phyloP scores from a whole-genome alignment of 2,888 invertebrate species.

The Lissonota sp. region DNA sequence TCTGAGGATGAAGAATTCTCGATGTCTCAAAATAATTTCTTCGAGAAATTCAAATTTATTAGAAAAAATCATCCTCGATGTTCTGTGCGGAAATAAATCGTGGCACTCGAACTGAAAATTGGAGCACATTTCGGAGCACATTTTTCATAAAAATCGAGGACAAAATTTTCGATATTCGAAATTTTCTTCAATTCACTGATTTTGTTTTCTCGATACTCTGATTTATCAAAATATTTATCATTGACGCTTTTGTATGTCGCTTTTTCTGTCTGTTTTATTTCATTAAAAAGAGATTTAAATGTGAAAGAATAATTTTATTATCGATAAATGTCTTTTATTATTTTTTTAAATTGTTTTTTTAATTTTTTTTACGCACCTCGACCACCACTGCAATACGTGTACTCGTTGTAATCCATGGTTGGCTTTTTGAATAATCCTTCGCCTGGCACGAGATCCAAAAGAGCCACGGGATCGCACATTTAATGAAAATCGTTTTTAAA shows the following conservation, averaged over 20 bases:
- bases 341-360: slow-evolving; percentile 36
- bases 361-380: slow-evolving; percentile 76
- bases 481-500: slow-evolving; percentile 18
- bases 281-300: background rate
- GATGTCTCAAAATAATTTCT: no score
- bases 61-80: no score
- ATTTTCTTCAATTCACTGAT: background rate
- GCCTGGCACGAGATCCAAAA: slow-evolving; percentile 80
- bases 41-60: no score
- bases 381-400: slow-evolving; percentile 82
- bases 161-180: background rate
- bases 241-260: slow-evolving; percentile 15
- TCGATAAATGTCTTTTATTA: slow-evolving; percentile 1
- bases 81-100: slow-evolving; percentile 33
- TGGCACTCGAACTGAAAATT: slow-evolving; percentile 51
- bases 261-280: background rate
- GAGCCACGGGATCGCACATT: slow-evolving; percentile 80
- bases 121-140: slow-evolving; percentile 44
- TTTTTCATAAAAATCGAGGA: slow-evolving; percentile 14
- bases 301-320: background rate
- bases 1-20: no score
- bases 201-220: background rate
- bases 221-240: slow-evolving; percentile 13
- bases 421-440: slow-evolving; percentile 82
- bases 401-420: slow-evolving; percentile 83